Evolutionary conservation across 1,140 invertebrate species (phyloP).

Genomic region (Drosophila melanica): DNA sequence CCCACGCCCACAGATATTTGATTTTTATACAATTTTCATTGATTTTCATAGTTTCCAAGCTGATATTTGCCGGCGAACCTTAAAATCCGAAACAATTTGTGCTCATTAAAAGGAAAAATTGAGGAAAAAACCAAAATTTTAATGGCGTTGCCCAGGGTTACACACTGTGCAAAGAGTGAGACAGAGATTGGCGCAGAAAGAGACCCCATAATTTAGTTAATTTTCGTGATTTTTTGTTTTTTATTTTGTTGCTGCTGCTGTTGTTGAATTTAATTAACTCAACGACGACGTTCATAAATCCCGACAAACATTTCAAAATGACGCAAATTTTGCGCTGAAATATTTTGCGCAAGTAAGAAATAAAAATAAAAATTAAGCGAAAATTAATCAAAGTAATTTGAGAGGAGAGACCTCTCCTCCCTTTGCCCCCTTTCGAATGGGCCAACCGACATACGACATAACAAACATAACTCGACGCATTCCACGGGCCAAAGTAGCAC

Average conservation of each 20-base stretch:
- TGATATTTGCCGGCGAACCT: slow-evolving; percentile 50
- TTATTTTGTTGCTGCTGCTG: slow-evolving; percentile 19
- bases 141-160: slow-evolving; percentile 71
- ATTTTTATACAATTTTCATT: slow-evolving; percentile 20
- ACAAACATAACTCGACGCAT: slow-evolving; percentile 73
- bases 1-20: slow-evolving; percentile 32
- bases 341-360: slow-evolving; percentile 74
- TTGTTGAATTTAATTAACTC: slow-evolving; percentile 69
- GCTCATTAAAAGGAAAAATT: slow-evolving; percentile 74
- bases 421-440: not conserved
- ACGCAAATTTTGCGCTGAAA: slow-evolving; percentile 70
- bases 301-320: slow-evolving; percentile 71
- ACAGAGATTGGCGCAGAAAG: slow-evolving; percentile 13
- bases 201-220: slow-evolving; percentile 72
- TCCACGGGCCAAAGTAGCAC: slow-evolving; percentile 75
- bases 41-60: slow-evolving; percentile 30
- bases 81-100: slow-evolving; percentile 71
- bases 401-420: slow-evolving; percentile 25
- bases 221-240: slow-evolving; percentile 41
- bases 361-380: slow-evolving; percentile 82
- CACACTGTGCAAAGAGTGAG: slow-evolving; percentile 8
- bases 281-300: slow-evolving; percentile 72
- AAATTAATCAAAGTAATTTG: slow-evolving; percentile 81
- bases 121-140: slow-evolving; percentile 51
- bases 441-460: slow-evolving; percentile 58